phyloP scores from a whole-genome alignment of 2,113 vertebrate genomes.

The Ctenodactylus gundi region DNA sequence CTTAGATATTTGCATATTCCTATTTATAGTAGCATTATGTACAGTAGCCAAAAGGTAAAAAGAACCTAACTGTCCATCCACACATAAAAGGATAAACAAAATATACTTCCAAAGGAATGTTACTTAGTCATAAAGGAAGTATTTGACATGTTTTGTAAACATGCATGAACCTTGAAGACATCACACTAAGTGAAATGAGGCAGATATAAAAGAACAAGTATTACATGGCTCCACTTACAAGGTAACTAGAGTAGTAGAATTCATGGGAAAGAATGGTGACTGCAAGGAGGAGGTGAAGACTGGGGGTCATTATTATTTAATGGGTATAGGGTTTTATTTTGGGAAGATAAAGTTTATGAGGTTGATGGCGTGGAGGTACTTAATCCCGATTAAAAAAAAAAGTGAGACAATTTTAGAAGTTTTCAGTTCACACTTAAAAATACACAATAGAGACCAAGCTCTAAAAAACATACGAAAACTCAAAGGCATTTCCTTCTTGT shows the following conservation, averaged over 20 bases:
- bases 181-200: neutral
- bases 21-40: neutral
- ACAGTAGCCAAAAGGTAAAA: neutral
- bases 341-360: neutral
- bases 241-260: neutral
- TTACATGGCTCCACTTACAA: neutral
- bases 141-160: neutral
- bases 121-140: neutral
- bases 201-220: constrained; percentile 21
- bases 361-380: neutral
- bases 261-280: neutral
- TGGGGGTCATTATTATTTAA: neutral
- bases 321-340: neutral
- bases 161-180: neutral
- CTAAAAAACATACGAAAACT: neutral
- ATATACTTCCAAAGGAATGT: neutral
- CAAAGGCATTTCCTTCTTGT: constrained; percentile 22
- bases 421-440: constrained; percentile 55
- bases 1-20: neutral
- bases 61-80: neutral
- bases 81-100: neutral
- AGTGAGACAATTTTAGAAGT: constrained; percentile 14
- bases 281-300: neutral
- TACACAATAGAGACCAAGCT: constrained; percentile 6
- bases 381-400: constrained; percentile 9